Conservation (phyloP, 2,113 vertebrate genomes). For the Malurus alboscapulatus region DNA sequence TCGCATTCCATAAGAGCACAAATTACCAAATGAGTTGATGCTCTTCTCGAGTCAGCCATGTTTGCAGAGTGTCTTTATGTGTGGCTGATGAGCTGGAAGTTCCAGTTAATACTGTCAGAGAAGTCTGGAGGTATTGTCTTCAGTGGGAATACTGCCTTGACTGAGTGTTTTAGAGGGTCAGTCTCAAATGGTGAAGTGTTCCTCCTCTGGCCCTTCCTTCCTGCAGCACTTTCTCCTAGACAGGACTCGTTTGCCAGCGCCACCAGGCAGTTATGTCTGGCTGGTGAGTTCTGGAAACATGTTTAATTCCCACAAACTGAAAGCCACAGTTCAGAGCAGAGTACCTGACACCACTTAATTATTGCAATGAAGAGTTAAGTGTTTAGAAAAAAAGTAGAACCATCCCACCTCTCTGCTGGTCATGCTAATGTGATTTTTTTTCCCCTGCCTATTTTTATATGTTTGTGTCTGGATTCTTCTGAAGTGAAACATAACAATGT, state of each 20-base stretch:
- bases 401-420: neutral
- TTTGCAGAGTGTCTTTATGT: neutral
- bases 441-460: neutral
- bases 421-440: neutral
- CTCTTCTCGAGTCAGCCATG: neutral
- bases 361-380: neutral
- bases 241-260: neutral
- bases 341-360: neutral
- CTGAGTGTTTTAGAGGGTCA: neutral
- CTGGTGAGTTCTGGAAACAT: neutral
- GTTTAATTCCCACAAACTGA: neutral
- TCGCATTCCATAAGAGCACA: slow-evolving; percentile 18
- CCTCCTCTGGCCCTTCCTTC: neutral
- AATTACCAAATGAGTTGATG: neutral
- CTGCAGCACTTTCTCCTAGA: neutral
- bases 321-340: neutral
- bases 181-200: neutral
- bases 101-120: slow-evolving; percentile 15
- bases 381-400: neutral
- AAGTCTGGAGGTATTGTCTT: neutral
- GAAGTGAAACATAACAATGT: neutral
- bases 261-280: neutral
- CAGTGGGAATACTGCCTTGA: neutral
- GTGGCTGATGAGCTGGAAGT: slow-evolving; percentile 17
- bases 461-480: slow-evolving; percentile 37